Evolutionary conservation across 2,888 invertebrate species (phyloP).

Genomic region (Steinernema carpocapsae): DNA sequence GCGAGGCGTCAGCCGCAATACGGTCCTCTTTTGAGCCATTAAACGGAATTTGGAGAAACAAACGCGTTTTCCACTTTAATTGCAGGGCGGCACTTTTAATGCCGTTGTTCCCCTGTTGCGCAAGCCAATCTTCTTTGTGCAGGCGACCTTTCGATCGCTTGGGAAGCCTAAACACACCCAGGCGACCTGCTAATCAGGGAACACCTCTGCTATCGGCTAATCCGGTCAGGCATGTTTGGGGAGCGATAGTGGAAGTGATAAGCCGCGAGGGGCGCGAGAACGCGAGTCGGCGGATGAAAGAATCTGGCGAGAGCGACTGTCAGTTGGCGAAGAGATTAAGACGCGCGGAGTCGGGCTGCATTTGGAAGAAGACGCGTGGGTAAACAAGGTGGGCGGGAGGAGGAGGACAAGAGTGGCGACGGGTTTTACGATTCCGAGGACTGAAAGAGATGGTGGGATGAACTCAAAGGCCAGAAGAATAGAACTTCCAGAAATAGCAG

Average conservation of each 20-base stretch:
- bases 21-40: not conserved
- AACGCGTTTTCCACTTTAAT: conserved; percentile 11
- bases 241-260: not conserved
- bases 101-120: conserved; percentile 26
- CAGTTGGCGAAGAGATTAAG: conserved; percentile 24
- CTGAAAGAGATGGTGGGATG: too few species aligned
- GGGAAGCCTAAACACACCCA: not conserved
- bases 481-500: too few species aligned
- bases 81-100: conserved; percentile 10
- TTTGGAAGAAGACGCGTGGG: not conserved
- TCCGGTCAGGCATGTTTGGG: too few species aligned
- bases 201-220: too few species aligned
- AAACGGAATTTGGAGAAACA: not conserved
- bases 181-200: too few species aligned
- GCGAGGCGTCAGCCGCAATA: not conserved
- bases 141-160: not conserved
- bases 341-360: not conserved
- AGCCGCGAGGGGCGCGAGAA: not conserved
- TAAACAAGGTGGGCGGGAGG: not conserved
- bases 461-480: too few species aligned
- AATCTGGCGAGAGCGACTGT: not conserved
- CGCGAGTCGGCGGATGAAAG: conserved; percentile 15
- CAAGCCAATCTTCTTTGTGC: not conserved
- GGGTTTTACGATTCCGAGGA: not conserved
- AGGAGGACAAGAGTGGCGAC: not conserved